Evolutionary conservation across 1,140 invertebrate genomes (phyloP).

Genomic region (Pseudachorutes palmiensis): DNA sequence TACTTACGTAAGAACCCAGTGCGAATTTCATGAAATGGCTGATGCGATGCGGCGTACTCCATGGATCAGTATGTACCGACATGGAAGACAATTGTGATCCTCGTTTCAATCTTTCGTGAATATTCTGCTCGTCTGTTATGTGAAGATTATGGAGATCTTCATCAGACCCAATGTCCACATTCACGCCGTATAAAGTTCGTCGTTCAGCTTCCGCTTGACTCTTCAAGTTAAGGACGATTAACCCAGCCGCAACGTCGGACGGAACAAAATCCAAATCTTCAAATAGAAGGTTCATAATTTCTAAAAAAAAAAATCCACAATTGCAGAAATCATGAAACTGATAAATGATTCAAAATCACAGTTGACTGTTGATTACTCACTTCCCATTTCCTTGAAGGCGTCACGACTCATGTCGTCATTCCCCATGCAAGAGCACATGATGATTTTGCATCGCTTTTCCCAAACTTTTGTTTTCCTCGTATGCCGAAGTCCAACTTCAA

Average conservation of each 20-base stretch:
- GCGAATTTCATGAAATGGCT: slow-evolving; percentile 37
- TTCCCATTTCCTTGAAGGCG: slow-evolving; percentile 75
- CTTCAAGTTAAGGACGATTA: slow-evolving; percentile 59
- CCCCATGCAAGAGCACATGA: slow-evolving; percentile 66
- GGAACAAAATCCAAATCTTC: slow-evolving; percentile 77
- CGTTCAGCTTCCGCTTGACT: slow-evolving; percentile 45
- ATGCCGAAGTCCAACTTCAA: slow-evolving; percentile 28
- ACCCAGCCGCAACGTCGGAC: slow-evolving; percentile 77
- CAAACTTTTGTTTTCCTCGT: slow-evolving; percentile 39
- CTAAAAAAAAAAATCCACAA: slow-evolving; percentile 56
- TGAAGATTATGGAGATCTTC: neutral
- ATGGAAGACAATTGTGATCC: neutral
- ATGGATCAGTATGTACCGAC: slow-evolving; percentile 8
- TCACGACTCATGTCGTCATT: slow-evolving; percentile 68
- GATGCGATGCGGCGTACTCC: slow-evolving; percentile 29
- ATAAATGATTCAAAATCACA: neutral
- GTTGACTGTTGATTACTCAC: slow-evolving; percentile 43
- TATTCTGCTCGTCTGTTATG: neutral
- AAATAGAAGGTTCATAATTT: slow-evolving; percentile 63
- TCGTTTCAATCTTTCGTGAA: neutral
- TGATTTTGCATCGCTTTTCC: slow-evolving; percentile 55
- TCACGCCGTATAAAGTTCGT: neutral
- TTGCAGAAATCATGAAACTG: slow-evolving; percentile 44
- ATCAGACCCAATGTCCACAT: neutral
- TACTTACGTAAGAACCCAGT: slow-evolving; percentile 27